Evolutionary conservation across 1,140 invertebrate genomes (phyloP).

Genomic region (Procambarus virginalis): DNA sequence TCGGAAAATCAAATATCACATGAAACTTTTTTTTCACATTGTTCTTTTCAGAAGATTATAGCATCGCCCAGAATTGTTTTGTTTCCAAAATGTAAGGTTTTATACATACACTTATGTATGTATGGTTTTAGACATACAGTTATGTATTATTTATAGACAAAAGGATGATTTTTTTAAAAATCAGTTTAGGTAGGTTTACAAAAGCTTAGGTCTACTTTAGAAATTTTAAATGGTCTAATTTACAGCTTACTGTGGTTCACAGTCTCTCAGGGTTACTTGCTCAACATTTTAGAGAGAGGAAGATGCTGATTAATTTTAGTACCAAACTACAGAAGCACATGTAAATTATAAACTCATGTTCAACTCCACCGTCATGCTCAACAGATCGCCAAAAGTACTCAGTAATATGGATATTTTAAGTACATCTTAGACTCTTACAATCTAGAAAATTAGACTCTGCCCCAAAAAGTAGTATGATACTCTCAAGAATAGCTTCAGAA

Average conservation of each 20-base stretch:
- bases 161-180: constrained; percentile 20
- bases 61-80: neutral
- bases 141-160: constrained; percentile 28
- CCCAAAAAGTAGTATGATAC: too few species aligned
- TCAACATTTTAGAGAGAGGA: constrained; percentile 30
- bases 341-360: constrained; percentile 12
- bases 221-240: constrained; percentile 54
- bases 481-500: too few species aligned
- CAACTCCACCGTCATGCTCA: constrained; percentile 1
- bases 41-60: neutral
- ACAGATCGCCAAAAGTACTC: neutral
- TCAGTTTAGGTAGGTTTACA: constrained; percentile 56
- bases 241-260: constrained; percentile 62
- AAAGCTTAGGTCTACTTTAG: constrained; percentile 59
- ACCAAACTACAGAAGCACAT: constrained; percentile 14
- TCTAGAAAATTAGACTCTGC: too few species aligned
- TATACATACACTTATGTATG: constrained; percentile 10
- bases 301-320: constrained; percentile 32
- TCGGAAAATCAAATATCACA: constrained; percentile 9
- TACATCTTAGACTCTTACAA: too few species aligned
- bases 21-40: neutral
- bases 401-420: too few species aligned
- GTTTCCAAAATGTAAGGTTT: neutral
- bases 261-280: constrained; percentile 68
- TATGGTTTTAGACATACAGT: constrained; percentile 11